Percentiles rank a stretch among this genome's conserved stretches.
Conservation (phyloP, 2,113 vertebrate species). For the Mionectes macconnelli region DNA sequence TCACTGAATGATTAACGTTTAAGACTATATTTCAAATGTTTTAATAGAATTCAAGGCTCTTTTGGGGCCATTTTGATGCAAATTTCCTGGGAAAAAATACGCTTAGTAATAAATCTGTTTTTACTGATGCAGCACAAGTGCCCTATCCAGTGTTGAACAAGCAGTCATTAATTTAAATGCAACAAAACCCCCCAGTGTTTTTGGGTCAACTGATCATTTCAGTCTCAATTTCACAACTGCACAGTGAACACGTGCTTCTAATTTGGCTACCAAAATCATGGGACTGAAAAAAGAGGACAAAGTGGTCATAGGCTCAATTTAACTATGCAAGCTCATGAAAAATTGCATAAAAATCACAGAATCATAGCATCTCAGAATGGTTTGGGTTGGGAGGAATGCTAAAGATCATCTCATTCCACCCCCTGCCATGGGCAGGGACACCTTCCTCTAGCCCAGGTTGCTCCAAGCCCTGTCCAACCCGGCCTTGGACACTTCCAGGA, state of each 20-base stretch:
- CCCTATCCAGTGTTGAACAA: neutral
- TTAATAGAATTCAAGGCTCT: neutral
- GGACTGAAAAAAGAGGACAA: neutral
- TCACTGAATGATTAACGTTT: neutral
- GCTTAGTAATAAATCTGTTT: neutral
- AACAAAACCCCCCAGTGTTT: neutral
- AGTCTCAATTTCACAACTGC: neutral
- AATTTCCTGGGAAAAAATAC: neutral
- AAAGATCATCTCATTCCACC: neutral
- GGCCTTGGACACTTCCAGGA: neutral
- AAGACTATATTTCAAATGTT: neutral
- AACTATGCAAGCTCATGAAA: neutral
- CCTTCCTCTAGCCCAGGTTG: neutral
- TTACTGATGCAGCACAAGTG: neutral
- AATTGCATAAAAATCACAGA: neutral
- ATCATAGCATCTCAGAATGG: neutral
- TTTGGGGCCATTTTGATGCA: neutral
- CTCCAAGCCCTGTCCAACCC: neutral
- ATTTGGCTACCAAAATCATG: neutral
- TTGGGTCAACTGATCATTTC: neutral
- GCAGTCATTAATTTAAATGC: neutral
- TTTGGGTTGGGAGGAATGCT: neutral
- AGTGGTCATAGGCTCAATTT: neutral
- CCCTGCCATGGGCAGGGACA: neutral
- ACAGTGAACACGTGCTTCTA: neutral